Evolutionary conservation across 2,113 vertebrate species (phyloP).

Genomic region (Merops nubicus): DNA sequence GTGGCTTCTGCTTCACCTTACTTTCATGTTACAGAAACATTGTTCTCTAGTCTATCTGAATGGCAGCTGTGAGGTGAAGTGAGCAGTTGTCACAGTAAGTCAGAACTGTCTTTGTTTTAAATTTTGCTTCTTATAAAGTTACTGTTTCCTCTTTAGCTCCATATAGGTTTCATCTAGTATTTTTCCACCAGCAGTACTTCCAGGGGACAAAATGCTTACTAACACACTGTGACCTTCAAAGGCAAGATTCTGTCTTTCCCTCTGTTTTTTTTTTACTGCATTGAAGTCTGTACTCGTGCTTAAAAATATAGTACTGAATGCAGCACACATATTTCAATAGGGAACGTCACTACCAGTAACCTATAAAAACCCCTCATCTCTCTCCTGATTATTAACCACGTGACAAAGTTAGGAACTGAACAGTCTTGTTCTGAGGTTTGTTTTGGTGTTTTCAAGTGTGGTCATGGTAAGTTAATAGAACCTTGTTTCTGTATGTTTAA

Average conservation of each 20-base stretch:
- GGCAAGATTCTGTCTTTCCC: background rate
- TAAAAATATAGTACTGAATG: background rate
- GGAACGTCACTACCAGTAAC: background rate
- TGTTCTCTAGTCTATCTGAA: background rate
- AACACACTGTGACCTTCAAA: constrained; percentile 43
- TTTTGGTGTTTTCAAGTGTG: background rate
- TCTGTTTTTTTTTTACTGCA: constrained; percentile 14
- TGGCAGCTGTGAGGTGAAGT: background rate
- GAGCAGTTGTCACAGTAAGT: background rate
- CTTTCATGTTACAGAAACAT: background rate
- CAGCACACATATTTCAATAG: background rate
- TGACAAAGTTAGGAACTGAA: background rate
- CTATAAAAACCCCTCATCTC: background rate
- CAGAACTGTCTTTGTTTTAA: background rate
- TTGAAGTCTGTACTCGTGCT: background rate
- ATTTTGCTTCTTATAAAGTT: background rate
- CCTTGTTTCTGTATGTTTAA: background rate
- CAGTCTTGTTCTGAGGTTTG: background rate
- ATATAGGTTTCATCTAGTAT: background rate
- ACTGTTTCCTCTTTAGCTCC: background rate
- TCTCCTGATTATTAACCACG: background rate
- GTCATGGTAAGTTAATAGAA: background rate
- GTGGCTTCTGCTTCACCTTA: background rate
- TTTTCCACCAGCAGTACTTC: background rate
- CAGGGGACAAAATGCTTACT: background rate